Percentiles rank a stretch among this genome's conserved stretches.
Conservation (phyloP, 2,797 vertebrate species). For the Poecile montanus region DNA sequence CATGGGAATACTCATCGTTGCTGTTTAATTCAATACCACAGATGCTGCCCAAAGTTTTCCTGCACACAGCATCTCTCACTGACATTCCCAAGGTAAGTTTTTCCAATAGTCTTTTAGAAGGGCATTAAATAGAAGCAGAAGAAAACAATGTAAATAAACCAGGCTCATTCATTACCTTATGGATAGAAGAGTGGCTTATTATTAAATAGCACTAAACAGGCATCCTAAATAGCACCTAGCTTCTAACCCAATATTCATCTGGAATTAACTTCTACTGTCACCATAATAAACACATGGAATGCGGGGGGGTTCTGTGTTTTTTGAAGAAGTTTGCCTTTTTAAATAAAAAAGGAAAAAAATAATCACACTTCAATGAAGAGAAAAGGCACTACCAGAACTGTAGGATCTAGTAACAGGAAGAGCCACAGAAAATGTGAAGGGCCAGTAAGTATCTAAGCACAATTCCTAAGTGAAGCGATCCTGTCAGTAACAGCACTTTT, state of each 20-base stretch:
- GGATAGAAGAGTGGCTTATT: neutral
- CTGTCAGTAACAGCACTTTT: neutral
- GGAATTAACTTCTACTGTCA: neutral
- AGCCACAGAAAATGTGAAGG: neutral
- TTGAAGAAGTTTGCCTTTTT: neutral
- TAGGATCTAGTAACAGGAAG: neutral
- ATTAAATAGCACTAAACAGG: neutral
- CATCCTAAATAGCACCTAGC: neutral
- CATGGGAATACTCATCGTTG: neutral
- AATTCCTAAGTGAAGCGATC: neutral
- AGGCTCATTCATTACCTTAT: neutral
- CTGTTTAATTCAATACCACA: neutral
- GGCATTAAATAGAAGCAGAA: neutral
- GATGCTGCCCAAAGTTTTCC: neutral
- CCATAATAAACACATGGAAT: neutral
- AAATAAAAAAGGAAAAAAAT: neutral
- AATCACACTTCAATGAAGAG: neutral
- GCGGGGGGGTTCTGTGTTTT: rapidly evolving
- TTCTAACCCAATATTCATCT: neutral
- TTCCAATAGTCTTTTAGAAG: neutral
- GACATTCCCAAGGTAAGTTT: neutral
- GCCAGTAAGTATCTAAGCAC: neutral
- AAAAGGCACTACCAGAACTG: neutral
- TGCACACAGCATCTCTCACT: neutral
- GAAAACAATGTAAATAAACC: neutral